Conservation (phyloP, 2,797 vertebrate genomes). For the Epinephelus malabaricus region DNA sequence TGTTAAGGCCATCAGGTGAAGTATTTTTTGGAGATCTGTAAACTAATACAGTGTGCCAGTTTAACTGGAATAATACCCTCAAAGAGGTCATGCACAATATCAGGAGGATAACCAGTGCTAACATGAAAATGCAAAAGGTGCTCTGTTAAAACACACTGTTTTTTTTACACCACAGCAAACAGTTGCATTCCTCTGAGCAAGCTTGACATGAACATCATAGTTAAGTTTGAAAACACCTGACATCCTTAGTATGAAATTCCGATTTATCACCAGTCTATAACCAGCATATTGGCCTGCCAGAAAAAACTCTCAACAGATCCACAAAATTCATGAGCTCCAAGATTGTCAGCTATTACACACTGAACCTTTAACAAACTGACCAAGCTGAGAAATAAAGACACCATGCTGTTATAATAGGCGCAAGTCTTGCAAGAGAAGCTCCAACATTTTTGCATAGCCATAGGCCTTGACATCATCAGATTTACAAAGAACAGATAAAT, state of each 20-base stretch:
- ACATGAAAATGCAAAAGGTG: constrained; percentile 41
- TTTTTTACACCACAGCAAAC: constrained; percentile 33
- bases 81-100: constrained; percentile 30
- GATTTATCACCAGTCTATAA: constrained; percentile 5
- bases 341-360: constrained; percentile 27
- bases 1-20: constrained; percentile 26
- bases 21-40: constrained; percentile 29
- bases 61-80: constrained; percentile 32
- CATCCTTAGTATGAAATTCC: not conserved
- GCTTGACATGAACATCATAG: constrained; percentile 7
- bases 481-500: constrained; percentile 14
- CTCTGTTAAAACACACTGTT: constrained; percentile 9
- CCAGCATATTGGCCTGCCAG: not conserved
- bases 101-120: constrained; percentile 30
- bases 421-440: constrained; percentile 28
- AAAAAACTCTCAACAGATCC: constrained; percentile 32
- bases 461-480: constrained; percentile 1
- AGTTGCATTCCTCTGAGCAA: constrained; percentile 13
- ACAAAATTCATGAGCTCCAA: constrained; percentile 16
- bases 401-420: not conserved
- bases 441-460: constrained; percentile 20
- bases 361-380: constrained; percentile 28
- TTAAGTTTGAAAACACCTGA: constrained; percentile 22
- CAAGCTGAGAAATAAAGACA: constrained; percentile 22
- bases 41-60: constrained; percentile 14